Evolutionary conservation across 2,888 invertebrate species (phyloP).

Genomic region (Cinara cedri): DNA sequence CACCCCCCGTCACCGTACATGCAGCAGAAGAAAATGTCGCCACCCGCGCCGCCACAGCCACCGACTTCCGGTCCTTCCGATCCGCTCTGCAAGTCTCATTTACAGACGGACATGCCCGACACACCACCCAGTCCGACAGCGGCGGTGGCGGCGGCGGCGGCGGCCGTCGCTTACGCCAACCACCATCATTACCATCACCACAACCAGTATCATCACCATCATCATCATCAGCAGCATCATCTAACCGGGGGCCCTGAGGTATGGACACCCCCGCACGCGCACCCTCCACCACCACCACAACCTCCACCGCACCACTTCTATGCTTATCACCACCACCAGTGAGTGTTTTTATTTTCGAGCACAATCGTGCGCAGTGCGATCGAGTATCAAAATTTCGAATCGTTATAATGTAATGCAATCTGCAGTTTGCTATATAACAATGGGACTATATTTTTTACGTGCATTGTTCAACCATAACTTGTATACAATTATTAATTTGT

Average conservation of each 20-base stretch:
- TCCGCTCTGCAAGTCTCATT: constrained; percentile 64
- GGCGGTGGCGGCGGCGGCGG: neutral
- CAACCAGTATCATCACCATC: constrained; percentile 58
- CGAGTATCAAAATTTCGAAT: constrained; percentile 5
- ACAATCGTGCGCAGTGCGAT: constrained; percentile 42
- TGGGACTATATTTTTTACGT: neutral
- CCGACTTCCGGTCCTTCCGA: constrained; percentile 60
- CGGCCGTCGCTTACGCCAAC: constrained; percentile 25
- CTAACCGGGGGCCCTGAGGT: constrained; percentile 66
- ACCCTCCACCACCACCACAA: constrained; percentile 67
- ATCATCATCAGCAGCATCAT: constrained; percentile 62
- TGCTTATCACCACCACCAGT: constrained; percentile 67
- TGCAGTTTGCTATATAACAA: neutral
- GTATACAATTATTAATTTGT: too few relatives aligned
- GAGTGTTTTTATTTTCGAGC: constrained; percentile 53
- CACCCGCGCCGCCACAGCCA: constrained; percentile 28
- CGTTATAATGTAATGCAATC: too few relatives aligned
- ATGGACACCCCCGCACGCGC: constrained; percentile 71
- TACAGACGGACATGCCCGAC: constrained; percentile 65
- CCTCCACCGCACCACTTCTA: constrained; percentile 72
- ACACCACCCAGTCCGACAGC: constrained; percentile 62
- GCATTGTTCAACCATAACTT: neutral
- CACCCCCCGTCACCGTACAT: constrained; percentile 56
- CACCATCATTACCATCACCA: constrained; percentile 45
- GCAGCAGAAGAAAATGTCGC: constrained; percentile 59